A percentile compares a stretch with the other conserved stretches of the same genome.
Conservation (phyloP, 1,140 invertebrate genomes). For the Zaprionus lachaisei region DNA sequence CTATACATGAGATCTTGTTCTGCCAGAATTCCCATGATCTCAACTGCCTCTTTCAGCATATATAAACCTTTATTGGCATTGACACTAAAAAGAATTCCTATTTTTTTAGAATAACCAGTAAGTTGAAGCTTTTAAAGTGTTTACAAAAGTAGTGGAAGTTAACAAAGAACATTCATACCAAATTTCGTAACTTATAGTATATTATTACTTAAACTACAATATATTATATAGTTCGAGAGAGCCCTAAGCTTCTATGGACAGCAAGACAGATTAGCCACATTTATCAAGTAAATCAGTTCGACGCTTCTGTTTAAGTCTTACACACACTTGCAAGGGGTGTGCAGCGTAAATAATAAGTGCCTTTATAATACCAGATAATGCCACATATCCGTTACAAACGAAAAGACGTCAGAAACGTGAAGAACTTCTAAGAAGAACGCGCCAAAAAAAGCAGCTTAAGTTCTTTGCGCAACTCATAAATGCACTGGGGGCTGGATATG, state of each 20-base stretch:
- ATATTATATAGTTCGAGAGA: not conserved
- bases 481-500: slow-evolving; percentile 17
- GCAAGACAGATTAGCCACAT: not conserved
- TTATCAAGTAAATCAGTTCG: not conserved
- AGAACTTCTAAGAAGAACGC: slow-evolving; percentile 54
- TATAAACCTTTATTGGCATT: not conserved
- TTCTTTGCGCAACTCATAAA: slow-evolving; percentile 73
- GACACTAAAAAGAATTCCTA: not conserved
- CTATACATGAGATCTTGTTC: too few relatives aligned
- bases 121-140: not conserved
- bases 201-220: not conserved
- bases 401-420: slow-evolving; percentile 1
- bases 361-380: slow-evolving; percentile 55
- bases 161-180: not conserved
- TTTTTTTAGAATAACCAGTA: not conserved
- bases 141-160: not conserved
- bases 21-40: too few relatives aligned
- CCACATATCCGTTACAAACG: slow-evolving; percentile 69
- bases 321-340: not conserved
- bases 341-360: not conserved
- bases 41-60: too few relatives aligned
- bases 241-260: not conserved
- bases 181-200: not conserved
- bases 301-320: not conserved
- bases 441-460: slow-evolving; percentile 69